phyloP scores from a whole-genome alignment of 2,888 invertebrate species.

The Cheilosia urbana region DNA sequence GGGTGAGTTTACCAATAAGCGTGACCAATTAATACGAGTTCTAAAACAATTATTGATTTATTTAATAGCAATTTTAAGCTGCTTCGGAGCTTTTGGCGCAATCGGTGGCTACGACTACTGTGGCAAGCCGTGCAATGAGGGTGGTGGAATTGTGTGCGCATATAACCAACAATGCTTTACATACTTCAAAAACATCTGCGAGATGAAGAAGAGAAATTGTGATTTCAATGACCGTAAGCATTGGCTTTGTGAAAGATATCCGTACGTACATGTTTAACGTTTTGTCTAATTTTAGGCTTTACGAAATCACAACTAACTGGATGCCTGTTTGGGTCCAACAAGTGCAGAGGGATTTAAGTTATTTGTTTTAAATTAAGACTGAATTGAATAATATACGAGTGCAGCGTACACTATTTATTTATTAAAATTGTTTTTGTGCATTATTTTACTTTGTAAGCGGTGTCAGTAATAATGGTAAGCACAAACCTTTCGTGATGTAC shows the following conservation, averaged over 20 bases:
- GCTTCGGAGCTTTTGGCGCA: slow-evolving; percentile 37
- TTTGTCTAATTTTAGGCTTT: slow-evolving; percentile 44
- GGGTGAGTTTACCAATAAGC: slow-evolving; percentile 24
- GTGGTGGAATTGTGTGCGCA: slow-evolving; percentile 45
- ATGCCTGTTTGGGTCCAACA: not conserved
- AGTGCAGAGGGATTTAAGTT: not conserved
- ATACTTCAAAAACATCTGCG: slow-evolving; percentile 49
- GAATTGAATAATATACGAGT: not conserved
- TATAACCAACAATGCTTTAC: slow-evolving; percentile 51
- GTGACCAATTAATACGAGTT: too few species aligned
- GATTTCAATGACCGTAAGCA: slow-evolving; percentile 48
- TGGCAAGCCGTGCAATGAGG: slow-evolving; percentile 56
- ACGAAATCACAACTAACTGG: not conserved
- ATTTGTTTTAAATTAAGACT: not conserved
- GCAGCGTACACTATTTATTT: too few species aligned
- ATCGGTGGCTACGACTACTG: slow-evolving; percentile 67
- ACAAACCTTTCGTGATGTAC: too few species aligned
- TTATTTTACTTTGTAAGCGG: too few species aligned
- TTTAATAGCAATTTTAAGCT: slow-evolving; percentile 45
- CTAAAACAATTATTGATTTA: not conserved
- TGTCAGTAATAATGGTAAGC: too few species aligned
- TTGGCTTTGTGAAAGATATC: not conserved
- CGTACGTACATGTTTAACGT: not conserved
- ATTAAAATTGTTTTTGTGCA: too few species aligned
- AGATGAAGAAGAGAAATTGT: slow-evolving; percentile 60